phyloP scores from a whole-genome alignment of 2,113 vertebrate species.

The Labeo catla region DNA sequence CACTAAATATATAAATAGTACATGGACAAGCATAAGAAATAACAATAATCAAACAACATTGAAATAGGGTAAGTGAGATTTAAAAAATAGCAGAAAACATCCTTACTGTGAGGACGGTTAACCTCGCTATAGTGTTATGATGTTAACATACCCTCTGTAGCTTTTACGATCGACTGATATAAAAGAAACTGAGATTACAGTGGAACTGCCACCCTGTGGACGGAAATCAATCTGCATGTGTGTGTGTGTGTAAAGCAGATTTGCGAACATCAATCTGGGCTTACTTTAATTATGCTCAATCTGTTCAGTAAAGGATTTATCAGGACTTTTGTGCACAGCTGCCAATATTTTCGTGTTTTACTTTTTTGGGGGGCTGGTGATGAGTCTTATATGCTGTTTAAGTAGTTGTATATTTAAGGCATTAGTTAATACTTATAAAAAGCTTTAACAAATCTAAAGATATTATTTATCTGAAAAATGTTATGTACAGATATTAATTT shows the following conservation, averaged over 20 bases:
- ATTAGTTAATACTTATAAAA: neutral
- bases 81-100: neutral
- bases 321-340: conserved; percentile 27
- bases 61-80: neutral
- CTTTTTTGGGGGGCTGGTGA: neutral
- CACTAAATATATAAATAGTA: neutral
- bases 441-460: neutral
- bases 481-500: neutral
- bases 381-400: neutral
- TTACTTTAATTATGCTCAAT: conserved; percentile 46
- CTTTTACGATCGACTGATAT: neutral
- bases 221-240: conserved; percentile 14
- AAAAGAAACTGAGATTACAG: neutral
- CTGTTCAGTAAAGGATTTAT: conserved; percentile 44
- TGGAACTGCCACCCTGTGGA: neutral
- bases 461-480: neutral
- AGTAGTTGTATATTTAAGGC: neutral
- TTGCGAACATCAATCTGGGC: conserved; percentile 35
- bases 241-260: conserved; percentile 33
- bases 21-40: neutral
- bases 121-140: neutral
- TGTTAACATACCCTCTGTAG: neutral
- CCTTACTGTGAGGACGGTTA: neutral
- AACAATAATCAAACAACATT: neutral
- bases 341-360: neutral